Evolutionary conservation across 2,797 vertebrate species (phyloP), one percentile per base, ranked within the genome.

Genomic region (Ctenopoma kingsleyae): DNA sequence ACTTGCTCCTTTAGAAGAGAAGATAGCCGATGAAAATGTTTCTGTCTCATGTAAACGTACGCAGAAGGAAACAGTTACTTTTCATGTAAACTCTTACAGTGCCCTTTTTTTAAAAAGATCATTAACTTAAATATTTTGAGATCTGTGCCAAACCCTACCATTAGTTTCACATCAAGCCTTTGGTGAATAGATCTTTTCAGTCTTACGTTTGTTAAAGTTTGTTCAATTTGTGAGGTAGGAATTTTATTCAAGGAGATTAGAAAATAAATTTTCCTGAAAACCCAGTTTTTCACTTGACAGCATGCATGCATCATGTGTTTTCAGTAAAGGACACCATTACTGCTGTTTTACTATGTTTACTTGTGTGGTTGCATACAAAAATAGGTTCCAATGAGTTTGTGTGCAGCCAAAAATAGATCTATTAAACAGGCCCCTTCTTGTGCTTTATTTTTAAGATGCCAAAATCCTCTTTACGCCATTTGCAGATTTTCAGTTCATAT

Each of bases 371-470:
- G 54, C n/a, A 50, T 23, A 23, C 74, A 66, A 74, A 80, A 89
- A 87, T 72, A 75, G 77, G 62, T 78, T 83, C 78, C 76, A 85
- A 70, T 71, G 55, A 61, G 59, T 80, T 70, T 36, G 35, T 36
- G 35, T 36, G 35, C 9, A 36, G 35, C n/a, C n/a, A n/a, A n/a
- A n/a, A n/a, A n/a, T n/a, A n/a, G n/a, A n/a, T n/a, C n/a, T 22
- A 71, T 79, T 84, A 79, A 87, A 74, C n/a, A 19, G 11, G 71
- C 72, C 51, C 41, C 35, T 57, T 71, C 50, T 76, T 49, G 64
- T 65, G 67, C 61, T 43, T 76, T 36, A 49, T 52, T 76, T 69
- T 63, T 22, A 30, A 46, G 25, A 22, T 49, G 56, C 40, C 38
- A 53, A 15, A 71, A 54, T 63, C 40, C 25, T 62, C 17, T 62